A percentile compares a stretch with the other conserved stretches of the same genome.
Evolutionary conservation across 37 sponge, comb jelly and placozoan genomes (phyloP).

Genomic region (Beroe forskalii): DNA sequence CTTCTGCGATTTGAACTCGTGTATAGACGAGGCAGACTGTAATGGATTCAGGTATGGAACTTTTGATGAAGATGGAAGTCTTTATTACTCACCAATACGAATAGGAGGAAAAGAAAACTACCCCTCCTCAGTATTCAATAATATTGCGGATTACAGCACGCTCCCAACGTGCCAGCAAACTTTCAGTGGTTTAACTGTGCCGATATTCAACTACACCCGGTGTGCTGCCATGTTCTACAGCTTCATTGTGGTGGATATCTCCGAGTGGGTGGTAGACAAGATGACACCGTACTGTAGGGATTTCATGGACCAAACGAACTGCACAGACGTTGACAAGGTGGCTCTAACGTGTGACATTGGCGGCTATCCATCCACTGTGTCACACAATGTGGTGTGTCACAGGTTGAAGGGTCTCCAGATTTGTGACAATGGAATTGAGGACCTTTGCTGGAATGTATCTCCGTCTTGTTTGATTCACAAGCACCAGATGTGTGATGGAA

Average conservation of each 20-base stretch:
- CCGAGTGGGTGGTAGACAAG: not conserved
- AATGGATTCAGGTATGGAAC: not conserved
- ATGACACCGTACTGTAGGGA: not conserved
- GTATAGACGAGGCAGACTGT: not conserved
- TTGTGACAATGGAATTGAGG: conserved; percentile 36
- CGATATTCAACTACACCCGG: not conserved
- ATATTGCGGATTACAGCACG: not conserved
- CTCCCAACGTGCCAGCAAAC: not conserved
- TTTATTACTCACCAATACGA: not conserved
- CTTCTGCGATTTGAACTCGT: not conserved
- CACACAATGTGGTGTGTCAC: not conserved
- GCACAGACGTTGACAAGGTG: conserved; percentile 3
- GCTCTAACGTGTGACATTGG: not conserved
- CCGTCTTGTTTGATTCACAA: not conserved
- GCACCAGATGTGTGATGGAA: conserved; percentile 3
- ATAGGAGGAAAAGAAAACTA: not conserved
- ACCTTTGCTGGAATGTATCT: not conserved
- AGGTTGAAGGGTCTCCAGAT: not conserved
- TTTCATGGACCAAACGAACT: conserved; percentile 48
- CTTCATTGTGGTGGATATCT: not conserved
- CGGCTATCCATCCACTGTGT: not conserved
- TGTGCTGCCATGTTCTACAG: not conserved
- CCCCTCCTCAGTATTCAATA: not conserved
- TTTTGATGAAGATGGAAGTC: not conserved
- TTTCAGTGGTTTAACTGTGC: not conserved